Evolutionary conservation across 2,888 invertebrate species (phyloP).

Genomic region (Eilema griseolum): DNA sequence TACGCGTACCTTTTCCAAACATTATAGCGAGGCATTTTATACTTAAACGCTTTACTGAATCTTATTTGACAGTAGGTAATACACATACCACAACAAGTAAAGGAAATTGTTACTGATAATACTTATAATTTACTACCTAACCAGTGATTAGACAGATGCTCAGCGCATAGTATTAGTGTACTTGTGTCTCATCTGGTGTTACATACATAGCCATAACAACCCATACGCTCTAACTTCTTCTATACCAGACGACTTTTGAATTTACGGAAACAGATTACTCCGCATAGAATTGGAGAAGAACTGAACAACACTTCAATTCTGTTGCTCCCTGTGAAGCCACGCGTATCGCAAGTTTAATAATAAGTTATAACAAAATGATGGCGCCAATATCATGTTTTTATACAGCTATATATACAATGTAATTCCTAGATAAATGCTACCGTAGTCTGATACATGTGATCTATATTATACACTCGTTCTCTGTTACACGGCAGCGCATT

Average conservation of each 20-base stretch:
- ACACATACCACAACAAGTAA: not conserved
- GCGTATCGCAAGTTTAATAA: not conserved
- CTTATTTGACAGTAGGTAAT: not conserved
- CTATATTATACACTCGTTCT: constrained; percentile 23
- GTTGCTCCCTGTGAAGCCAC: not conserved
- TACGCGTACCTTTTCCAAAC: too few relatives aligned
- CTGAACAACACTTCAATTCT: too few relatives aligned
- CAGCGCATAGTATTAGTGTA: too few relatives aligned
- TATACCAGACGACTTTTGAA: too few relatives aligned
- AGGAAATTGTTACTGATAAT: not conserved
- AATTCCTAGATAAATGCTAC: not conserved
- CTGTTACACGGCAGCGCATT: constrained; percentile 30
- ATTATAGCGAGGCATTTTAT: not conserved
- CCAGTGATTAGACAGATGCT: not conserved
- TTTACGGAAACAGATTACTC: too few relatives aligned
- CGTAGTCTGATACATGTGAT: constrained; percentile 15
- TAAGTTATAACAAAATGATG: not conserved
- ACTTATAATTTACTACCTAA: not conserved
- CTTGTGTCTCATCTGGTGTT: too few relatives aligned
- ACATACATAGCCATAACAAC: too few relatives aligned
- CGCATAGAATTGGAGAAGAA: too few relatives aligned
- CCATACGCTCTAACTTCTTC: too few relatives aligned
- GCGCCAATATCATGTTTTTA: not conserved
- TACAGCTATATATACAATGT: not conserved
- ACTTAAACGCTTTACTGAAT: not conserved